phyloP scores from a whole-genome alignment of 2,888 invertebrate species.

The Idaea biselata region DNA sequence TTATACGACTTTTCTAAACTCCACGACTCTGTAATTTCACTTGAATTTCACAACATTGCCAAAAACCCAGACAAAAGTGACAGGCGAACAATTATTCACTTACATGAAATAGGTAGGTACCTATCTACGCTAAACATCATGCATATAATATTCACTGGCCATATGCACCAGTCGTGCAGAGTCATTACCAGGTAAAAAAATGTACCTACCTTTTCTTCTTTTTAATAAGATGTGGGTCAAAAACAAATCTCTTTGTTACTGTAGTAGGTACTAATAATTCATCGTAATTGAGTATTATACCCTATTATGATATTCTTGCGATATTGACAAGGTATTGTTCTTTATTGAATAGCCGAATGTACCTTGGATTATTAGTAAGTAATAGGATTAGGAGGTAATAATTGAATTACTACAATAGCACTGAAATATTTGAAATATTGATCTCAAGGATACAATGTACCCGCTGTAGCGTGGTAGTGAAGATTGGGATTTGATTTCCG shows the following conservation, averaged over 20 bases:
- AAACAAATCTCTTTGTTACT: conserved; percentile 46
- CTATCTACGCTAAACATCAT: no score
- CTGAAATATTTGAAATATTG: background rate
- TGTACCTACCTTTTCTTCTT: conserved; percentile 15
- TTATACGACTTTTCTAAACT: no score
- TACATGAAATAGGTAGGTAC: no score
- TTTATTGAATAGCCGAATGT: background rate
- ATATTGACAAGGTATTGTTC: background rate
- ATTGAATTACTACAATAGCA: background rate
- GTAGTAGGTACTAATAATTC: conserved; percentile 26
- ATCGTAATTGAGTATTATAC: conserved; percentile 34
- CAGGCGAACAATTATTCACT: no score
- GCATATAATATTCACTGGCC: no score
- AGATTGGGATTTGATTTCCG: background rate
- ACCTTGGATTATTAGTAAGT: background rate
- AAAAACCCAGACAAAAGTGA: no score
- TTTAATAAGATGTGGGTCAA: conserved; percentile 37
- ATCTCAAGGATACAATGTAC: background rate
- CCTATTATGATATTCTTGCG: background rate
- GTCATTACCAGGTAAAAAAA: no score
- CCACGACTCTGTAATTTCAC: no score
- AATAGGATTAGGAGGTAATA: background rate
- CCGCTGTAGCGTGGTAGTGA: background rate
- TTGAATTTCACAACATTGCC: no score
- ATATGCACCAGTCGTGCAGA: no score